Conservation (phyloP, 2,888 invertebrate genomes). For the Busseola fusca region DNA sequence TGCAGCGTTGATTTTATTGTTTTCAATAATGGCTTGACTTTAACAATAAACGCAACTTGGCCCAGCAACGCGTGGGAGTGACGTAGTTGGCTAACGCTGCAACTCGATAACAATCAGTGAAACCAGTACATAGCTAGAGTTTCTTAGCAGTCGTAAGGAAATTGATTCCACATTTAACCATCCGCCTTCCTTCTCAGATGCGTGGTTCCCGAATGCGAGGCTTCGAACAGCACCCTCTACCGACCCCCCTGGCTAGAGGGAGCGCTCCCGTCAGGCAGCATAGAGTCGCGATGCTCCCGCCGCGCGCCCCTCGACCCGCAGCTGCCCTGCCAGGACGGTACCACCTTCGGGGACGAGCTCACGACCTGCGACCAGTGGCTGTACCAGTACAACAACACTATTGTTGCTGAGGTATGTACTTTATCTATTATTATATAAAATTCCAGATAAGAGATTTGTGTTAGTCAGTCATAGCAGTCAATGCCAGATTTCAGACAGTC, state of each 20-base stretch:
- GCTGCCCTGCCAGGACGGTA: slow-evolving; percentile 65
- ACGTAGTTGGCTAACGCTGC: neutral
- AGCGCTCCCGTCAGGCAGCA: slow-evolving; percentile 69
- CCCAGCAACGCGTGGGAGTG: neutral
- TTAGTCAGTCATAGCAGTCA: neutral
- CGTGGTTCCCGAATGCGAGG: slow-evolving; percentile 82
- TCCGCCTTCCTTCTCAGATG: slow-evolving; percentile 71
- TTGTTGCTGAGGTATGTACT: slow-evolving; percentile 70
- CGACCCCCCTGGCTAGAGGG: slow-evolving; percentile 73
- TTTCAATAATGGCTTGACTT: neutral
- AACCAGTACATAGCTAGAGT: neutral
- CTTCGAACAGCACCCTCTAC: slow-evolving; percentile 75
- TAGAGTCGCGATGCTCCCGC: slow-evolving; percentile 72
- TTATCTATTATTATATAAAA: neutral
- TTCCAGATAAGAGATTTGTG: neutral
- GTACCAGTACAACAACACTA: slow-evolving; percentile 70
- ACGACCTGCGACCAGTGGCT: slow-evolving; percentile 68
- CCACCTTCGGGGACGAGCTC: slow-evolving; percentile 76
- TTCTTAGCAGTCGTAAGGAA: neutral
- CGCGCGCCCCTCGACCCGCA: slow-evolving; percentile 65
- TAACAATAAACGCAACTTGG: neutral
- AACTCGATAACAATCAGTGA: too few relatives aligned
- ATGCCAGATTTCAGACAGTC: neutral
- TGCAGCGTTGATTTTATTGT: neutral
- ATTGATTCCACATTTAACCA: neutral